phyloP scores from a whole-genome alignment of 2,888 invertebrate genomes.

The Lamproptera curius region DNA sequence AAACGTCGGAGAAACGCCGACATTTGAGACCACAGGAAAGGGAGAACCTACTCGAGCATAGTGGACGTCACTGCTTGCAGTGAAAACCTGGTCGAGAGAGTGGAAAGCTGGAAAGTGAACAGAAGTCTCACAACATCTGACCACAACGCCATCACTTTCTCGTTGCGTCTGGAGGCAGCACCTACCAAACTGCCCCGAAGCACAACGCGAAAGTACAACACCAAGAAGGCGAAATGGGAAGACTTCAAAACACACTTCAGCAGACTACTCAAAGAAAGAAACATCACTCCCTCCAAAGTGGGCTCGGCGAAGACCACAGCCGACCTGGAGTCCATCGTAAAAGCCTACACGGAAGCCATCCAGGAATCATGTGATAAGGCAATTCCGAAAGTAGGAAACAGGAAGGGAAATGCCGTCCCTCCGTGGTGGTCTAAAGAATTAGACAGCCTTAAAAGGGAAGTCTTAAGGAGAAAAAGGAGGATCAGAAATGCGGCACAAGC shows the following conservation, averaged over 20 bases:
- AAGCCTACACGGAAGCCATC: constrained; percentile 12
- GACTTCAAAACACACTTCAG: constrained; percentile 9
- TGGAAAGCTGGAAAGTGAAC: constrained; percentile 22
- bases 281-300: constrained; percentile 8
- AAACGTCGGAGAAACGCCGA: constrained; percentile 29
- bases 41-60: constrained; percentile 19
- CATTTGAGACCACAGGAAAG: constrained; percentile 29
- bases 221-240: constrained; percentile 24
- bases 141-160: constrained; percentile 29
- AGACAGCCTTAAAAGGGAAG: background rate
- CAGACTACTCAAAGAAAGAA: background rate
- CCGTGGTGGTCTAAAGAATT: constrained; percentile 14
- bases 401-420: background rate
- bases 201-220: constrained; percentile 26
- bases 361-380: constrained; percentile 9
- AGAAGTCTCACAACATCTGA: constrained; percentile 21
- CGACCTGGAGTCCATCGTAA: constrained; percentile 3
- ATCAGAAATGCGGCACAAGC: constrained; percentile 16
- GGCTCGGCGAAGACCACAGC: background rate
- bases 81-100: constrained; percentile 5
- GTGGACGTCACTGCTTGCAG: constrained; percentile 32
- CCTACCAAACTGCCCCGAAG: background rate
- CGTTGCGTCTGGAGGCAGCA: constrained; percentile 8
- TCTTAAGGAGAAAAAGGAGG: constrained; percentile 15
- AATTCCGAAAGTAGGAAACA: constrained; percentile 7